Evolutionary conservation across 2,797 vertebrate genomes (phyloP), one percentile per base, ranked within the genome.

Genomic region (Anas acuta): DNA sequence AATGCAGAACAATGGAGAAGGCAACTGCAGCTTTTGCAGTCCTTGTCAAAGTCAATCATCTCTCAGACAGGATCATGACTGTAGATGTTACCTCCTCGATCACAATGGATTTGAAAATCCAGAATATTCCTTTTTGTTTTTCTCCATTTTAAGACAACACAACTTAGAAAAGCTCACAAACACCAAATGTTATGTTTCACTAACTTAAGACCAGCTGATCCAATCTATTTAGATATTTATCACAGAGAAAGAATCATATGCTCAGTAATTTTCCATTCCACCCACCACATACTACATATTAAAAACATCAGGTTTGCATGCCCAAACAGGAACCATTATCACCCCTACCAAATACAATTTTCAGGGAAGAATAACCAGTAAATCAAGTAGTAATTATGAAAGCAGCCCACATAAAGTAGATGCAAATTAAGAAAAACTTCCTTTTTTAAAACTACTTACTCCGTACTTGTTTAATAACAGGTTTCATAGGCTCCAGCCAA

Each of bases 401-500:
- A 96, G 80, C 45, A 85, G 80, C 37, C 70, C 76, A 84, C 60
- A 84, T 77, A 60, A 94, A 92, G 37, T n/a, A 72, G 74, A 93
- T 66, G 93, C 51, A 96, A 96, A 97, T 90, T 11, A 82, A 94
- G 81, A 58, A 87, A 83, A 89, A 85, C 62, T 41, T 95, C 84
- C 82, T 69, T 94, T 84, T 88, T 28, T 49, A 58, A 90, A 69
- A 64, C 62, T 93, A 98, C 99, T 99, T 98, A 99, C 99, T 98
- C 98, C 98, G 98, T 94, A 99, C 98, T 99, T 99, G 99, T 96
- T 98, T 99, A 94, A 98, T 94, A 86, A 99, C 92, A 93, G 98
- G 98, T 96, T 99, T 99, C 93, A 98, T 98, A 43, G 99, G 98
- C 88, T 99, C 99, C 95, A 99, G 98, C 99, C 99, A 99, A 97